Evolutionary conservation across 2,888 invertebrate genomes (phyloP).

Genomic region (Polylopha cassiicola): DNA sequence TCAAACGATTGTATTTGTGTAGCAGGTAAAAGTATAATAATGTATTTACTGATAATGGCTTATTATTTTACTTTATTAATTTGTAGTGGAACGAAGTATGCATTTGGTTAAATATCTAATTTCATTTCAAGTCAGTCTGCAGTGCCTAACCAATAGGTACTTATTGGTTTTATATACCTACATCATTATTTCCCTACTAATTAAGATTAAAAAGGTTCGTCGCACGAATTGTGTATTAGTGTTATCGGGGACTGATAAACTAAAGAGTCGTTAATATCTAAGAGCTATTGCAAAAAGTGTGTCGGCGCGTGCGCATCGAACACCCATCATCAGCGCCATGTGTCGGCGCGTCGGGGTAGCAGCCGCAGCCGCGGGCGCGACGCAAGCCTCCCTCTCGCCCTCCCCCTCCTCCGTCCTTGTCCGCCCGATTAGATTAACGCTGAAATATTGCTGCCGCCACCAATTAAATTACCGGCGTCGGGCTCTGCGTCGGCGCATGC

Average conservation of each 20-base stretch:
- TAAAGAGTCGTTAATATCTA: slow-evolving; percentile 21
- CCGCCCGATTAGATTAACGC: slow-evolving; percentile 31
- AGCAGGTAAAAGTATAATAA: too few species aligned
- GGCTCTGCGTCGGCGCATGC: slow-evolving; percentile 20
- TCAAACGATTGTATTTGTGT: too few species aligned
- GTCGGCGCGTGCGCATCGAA: slow-evolving; percentile 28
- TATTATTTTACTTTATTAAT: too few species aligned
- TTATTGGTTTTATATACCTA: too few species aligned
- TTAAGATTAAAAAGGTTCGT: slow-evolving; percentile 2
- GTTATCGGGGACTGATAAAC: slow-evolving; percentile 1
- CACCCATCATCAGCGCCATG: slow-evolving; percentile 12
- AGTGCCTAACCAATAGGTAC: too few species aligned
- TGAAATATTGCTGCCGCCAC: slow-evolving; percentile 29
- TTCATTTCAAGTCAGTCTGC: too few species aligned
- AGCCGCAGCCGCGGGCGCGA: background rate
- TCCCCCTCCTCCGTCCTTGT: background rate
- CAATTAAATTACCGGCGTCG: slow-evolving; percentile 17
- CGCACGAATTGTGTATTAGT: too few species aligned
- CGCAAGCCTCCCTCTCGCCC: background rate
- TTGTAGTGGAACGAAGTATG: too few species aligned
- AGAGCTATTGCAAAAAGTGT: slow-evolving; percentile 22
- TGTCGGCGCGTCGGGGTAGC: background rate
- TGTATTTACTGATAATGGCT: too few species aligned
- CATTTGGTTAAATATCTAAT: too few species aligned
- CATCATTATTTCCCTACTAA: too few species aligned